These are phyloP conservation scores for Lophotis ruficrista DNA, from an alignment of 2,113 vertebrate species.

Conservation along the genomic window DNA sequence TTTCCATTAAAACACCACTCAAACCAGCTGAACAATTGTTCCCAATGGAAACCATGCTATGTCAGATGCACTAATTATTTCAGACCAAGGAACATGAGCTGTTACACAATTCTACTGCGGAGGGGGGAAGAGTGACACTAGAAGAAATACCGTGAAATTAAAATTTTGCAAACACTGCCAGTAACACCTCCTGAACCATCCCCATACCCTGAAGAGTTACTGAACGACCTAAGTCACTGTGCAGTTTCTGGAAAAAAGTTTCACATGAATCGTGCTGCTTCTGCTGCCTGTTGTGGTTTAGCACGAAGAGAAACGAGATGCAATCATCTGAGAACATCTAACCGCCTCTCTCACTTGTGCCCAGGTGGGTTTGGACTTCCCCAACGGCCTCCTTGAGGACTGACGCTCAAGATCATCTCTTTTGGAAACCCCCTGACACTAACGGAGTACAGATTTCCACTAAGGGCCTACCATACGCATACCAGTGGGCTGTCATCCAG, in stretches of 20 bases:
- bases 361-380: no score
- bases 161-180: not conserved
- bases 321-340: not conserved
- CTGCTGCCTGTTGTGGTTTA: not conserved
- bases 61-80: not conserved
- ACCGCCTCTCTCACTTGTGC: not conserved
- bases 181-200: not conserved
- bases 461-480: rapidly evolving
- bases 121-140: not conserved
- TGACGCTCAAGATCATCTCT: not conserved
- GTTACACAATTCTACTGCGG: rapidly evolving
- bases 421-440: not conserved
- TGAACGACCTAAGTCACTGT: not conserved
- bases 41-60: not conserved
- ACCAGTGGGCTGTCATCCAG: rapidly evolving
- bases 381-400: rapidly evolving
- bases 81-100: not conserved
- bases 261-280: not conserved
- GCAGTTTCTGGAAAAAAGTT: not conserved
- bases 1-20: not conserved
- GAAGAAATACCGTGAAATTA: not conserved
- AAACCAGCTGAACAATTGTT: not conserved
- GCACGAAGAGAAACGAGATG: not conserved
- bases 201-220: rapidly evolving
- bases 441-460: not conserved